phyloP scores from a whole-genome alignment of 2,888 invertebrate genomes.

The Drosophila sordidapex region DNA sequence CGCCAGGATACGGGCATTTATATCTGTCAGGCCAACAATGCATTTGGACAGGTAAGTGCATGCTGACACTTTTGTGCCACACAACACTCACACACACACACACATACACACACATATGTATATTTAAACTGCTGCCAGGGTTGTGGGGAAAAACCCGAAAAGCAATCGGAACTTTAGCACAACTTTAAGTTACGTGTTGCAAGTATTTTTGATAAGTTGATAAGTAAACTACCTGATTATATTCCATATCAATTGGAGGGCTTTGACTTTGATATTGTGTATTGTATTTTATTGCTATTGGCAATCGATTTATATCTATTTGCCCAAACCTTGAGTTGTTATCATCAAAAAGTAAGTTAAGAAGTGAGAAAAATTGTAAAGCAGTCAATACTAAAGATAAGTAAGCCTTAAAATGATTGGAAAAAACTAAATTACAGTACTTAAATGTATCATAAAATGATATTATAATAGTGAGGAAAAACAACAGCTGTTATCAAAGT shows the following conservation, averaged over 20 bases:
- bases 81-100: slow-evolving; percentile 32
- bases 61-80: slow-evolving; percentile 66
- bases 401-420: neutral
- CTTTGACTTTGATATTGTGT: neutral
- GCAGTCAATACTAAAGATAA: neutral
- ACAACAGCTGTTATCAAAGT: neutral
- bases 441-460: neutral
- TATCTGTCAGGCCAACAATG: slow-evolving; percentile 94
- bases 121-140: slow-evolving; percentile 4
- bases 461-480: neutral
- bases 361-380: neutral
- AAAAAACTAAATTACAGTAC: neutral
- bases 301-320: neutral
- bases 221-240: neutral
- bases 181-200: slow-evolving; percentile 12
- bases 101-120: neutral
- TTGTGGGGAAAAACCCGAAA: neutral
- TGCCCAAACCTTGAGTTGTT: accelerated
- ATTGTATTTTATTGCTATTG: neutral
- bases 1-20: slow-evolving; percentile 95
- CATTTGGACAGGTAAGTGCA: slow-evolving; percentile 92
- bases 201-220: neutral
- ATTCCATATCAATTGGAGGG: neutral
- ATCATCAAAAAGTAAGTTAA: neutral
- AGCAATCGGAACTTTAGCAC: slow-evolving; percentile 22